These are phyloP conservation scores for Macrobrachium rosenbergii DNA, from an alignment of 1,140 invertebrate species.

Conservation along the genomic window DNA sequence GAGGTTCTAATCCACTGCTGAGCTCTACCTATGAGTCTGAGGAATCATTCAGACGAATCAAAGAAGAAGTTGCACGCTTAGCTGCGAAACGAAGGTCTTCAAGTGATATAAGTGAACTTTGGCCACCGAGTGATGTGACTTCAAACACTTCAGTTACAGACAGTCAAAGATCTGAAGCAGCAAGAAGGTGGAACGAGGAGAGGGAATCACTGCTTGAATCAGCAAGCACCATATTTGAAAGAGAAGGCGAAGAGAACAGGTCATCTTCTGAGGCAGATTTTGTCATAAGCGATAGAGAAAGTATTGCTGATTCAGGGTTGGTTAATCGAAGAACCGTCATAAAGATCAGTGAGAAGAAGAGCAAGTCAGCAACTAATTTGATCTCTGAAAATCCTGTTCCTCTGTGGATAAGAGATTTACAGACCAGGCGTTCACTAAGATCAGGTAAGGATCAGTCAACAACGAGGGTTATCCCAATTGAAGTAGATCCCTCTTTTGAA, in stretches of 20 bases:
- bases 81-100: constrained; percentile 52
- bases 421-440: constrained; percentile 56
- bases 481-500: constrained; percentile 34
- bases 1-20: constrained; percentile 46
- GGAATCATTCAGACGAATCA: constrained; percentile 47
- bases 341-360: constrained; percentile 62
- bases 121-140: constrained; percentile 31
- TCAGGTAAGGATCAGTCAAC: not conserved
- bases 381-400: constrained; percentile 23
- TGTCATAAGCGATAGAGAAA: constrained; percentile 64
- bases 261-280: constrained; percentile 63
- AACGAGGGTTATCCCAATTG: constrained; percentile 29
- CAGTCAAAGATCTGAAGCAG: not conserved
- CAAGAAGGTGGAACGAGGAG: constrained; percentile 32
- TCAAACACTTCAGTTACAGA: not conserved
- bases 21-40: constrained; percentile 37
- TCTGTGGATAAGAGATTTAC: constrained; percentile 50
- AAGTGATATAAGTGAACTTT: constrained; percentile 32
- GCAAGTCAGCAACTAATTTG: constrained; percentile 62
- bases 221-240: constrained; percentile 20
- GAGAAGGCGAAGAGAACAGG: constrained; percentile 29
- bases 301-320: constrained; percentile 61
- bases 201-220: constrained; percentile 40
- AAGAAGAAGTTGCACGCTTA: constrained; percentile 49
- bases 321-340: constrained; percentile 64